phyloP scores from a whole-genome alignment of 64 coral and sea anemone genomes.

The Stylophora pistillata region DNA sequence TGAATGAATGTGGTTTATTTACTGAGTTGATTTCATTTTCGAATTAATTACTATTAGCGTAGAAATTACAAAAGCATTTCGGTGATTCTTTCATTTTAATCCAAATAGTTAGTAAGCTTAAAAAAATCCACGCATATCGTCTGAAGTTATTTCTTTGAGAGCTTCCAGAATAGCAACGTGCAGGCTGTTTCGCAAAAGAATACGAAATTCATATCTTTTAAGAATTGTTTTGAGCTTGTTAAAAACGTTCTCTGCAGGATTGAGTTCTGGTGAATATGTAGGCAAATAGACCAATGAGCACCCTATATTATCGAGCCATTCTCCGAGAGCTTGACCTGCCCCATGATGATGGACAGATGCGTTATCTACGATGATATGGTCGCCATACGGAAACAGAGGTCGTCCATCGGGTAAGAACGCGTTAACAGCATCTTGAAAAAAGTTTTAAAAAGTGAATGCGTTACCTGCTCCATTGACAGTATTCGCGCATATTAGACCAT shows the following conservation, averaged over 20 bases:
- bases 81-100: no score
- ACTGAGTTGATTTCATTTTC: no score
- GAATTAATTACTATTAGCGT: no score
- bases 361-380: conserved; percentile 1
- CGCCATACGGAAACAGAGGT: background rate
- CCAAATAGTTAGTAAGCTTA: no score
- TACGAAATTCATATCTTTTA: conserved; percentile 3
- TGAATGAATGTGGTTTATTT: no score
- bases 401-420: background rate
- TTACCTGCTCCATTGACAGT: conserved; percentile 26
- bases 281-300: conserved; percentile 40
- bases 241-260: conserved; percentile 3
- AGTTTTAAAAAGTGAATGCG: conserved; percentile 11
- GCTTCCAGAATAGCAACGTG: background rate
- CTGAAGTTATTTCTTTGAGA: background rate
- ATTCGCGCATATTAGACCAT: conserved; percentile 20
- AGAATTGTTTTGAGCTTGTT: conserved; percentile 19
- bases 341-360: background rate
- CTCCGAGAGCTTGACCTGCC: conserved; percentile 21
- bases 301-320: conserved; percentile 43
- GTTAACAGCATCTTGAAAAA: background rate
- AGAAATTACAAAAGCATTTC: no score
- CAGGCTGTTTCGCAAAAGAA: background rate
- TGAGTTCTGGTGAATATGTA: conserved; percentile 41
- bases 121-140: conserved; percentile 18